Evolutionary conservation across 2,797 vertebrate genomes (phyloP), one percentile per base, ranked within the genome.

Genomic region (Thamnophis elegans): DNA sequence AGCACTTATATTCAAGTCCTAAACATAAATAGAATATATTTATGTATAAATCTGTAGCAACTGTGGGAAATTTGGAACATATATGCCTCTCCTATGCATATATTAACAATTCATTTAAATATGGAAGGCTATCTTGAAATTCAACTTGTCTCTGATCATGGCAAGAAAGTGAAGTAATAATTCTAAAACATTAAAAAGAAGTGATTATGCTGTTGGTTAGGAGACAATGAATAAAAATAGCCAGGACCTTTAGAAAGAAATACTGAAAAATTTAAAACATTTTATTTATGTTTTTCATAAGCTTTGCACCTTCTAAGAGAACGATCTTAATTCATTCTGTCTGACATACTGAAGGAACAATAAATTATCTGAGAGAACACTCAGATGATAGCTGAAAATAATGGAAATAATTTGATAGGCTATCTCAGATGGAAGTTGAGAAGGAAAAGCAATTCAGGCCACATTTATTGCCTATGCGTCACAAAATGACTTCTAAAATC

Each of bases 341-440:
- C 36, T 42, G 26, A 1, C 18, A 55, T 11, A 56, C 90, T 28
- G 14, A 93, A 94, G n/a, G 7, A 78, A 82, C 65, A 92, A 92
- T 89, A 32, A 94, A 87, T 32, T 2, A 56, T 62, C 3, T 87
- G 13, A 62, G 92, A 93, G 82, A 36, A 32, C 88, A 94, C 85
- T 92, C 93, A 53, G 36, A 88, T 85, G 28, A 82, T 88, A 87
- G 90, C 82, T 94, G 59, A 58, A 94, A 93, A 91, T 13, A 59
- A 0, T 3, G 3, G 87, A 53, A n/a, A 73, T 3, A 60, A 94
- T 94, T 92, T 93, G 91, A 86, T 0, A 0, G 36, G 68, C 18
- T 5, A 0, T 1, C 1, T 93, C 60, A 51, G 85, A 91, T 28
- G 88, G 55, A 62, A 95, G 92, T 59, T 5, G 16, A 86, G 47